Conservation (phyloP, 2,797 vertebrate genomes). For the Pteropus rufus region DNA sequence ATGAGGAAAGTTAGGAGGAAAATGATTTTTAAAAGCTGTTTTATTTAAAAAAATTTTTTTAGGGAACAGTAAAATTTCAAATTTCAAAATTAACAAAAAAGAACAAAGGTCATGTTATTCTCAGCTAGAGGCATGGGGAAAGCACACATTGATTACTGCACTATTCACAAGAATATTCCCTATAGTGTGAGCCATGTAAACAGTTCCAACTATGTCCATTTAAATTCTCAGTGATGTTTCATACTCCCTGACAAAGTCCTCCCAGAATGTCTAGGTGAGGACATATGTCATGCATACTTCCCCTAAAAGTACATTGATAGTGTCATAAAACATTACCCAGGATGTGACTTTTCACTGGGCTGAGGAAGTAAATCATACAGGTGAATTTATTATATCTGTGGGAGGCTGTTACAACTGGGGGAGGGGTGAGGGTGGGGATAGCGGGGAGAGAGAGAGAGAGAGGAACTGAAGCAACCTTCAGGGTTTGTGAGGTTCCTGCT, state of each 20-base stretch:
- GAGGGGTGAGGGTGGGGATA: background rate
- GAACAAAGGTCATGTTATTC: background rate
- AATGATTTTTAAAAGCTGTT: background rate
- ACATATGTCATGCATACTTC: background rate
- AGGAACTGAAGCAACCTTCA: background rate
- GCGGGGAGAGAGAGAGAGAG: background rate
- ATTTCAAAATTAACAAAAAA: constrained; percentile 47
- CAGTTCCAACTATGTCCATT: background rate
- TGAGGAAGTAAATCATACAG: background rate
- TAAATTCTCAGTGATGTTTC: background rate
- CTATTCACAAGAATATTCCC: constrained; percentile 76
- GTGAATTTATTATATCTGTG: background rate
- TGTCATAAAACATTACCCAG: background rate
- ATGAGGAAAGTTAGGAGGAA: background rate
- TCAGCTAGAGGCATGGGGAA: background rate
- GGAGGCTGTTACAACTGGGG: background rate
- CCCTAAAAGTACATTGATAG: background rate
- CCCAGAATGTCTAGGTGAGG: background rate
- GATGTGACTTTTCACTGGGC: background rate
- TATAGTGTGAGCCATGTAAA: constrained; percentile 56
- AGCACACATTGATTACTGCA: constrained; percentile 54
- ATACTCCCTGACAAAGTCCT: background rate
- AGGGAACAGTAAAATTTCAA: background rate
- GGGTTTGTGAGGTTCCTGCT: background rate
- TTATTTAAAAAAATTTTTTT: background rate